Conservation (phyloP, 2,113 vertebrate species). For the Halcyon malimbica region DNA sequence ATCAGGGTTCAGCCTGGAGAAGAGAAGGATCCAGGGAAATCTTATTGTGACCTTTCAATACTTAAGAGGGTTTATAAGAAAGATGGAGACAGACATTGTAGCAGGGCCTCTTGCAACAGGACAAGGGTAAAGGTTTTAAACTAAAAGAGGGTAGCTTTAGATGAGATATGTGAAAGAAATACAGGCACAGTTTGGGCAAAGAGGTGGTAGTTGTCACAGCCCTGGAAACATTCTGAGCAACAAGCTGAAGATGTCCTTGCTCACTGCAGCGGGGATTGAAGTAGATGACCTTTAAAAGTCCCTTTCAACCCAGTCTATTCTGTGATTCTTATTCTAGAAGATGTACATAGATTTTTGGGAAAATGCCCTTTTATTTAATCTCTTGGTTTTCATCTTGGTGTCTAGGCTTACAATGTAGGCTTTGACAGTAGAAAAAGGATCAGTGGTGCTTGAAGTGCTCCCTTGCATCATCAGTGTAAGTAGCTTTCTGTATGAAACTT, state of each 20-base stretch:
- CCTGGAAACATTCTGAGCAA: background rate
- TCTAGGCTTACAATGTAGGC: background rate
- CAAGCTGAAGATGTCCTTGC: background rate
- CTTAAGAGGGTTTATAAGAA: background rate
- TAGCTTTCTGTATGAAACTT: background rate
- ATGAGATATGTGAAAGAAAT: background rate
- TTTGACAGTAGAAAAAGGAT: background rate
- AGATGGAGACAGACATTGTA: background rate
- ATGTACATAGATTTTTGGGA: rapidly evolving
- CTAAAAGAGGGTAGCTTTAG: background rate
- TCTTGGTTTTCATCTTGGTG: background rate
- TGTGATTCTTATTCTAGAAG: background rate
- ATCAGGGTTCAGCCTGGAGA: background rate
- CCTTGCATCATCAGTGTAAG: background rate
- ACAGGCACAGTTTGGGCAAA: rapidly evolving
- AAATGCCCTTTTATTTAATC: background rate
- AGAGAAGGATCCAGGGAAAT: rapidly evolving
- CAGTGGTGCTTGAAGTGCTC: background rate
- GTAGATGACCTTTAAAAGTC: background rate
- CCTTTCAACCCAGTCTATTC: background rate
- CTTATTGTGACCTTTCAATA: rapidly evolving
- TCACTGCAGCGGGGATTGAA: rapidly evolving
- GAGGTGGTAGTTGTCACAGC: background rate
- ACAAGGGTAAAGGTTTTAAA: background rate
- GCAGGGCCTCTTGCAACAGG: background rate